A percentile compares a stretch with the other conserved stretches of the same genome.
These are phyloP conservation scores for Lamellibrachia luymesi DNA, from an alignment of 1,140 invertebrate genomes.

Conservation along the genomic window DNA sequence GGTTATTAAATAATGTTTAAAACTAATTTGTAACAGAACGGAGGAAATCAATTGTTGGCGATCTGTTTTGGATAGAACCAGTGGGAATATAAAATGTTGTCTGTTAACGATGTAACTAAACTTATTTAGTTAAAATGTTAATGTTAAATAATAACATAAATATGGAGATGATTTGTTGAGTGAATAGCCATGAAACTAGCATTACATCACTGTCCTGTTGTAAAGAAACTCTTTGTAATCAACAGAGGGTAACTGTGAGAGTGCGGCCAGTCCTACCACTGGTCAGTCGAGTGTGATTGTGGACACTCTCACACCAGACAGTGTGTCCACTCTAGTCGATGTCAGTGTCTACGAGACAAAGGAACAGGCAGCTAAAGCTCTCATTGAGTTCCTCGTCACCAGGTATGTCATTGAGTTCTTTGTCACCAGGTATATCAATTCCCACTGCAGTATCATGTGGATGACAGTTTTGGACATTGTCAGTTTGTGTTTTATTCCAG, in stretches of 20 bases:
- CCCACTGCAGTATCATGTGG: background rate
- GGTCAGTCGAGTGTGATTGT: background rate
- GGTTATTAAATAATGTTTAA: no score
- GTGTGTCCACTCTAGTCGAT: constrained; percentile 19
- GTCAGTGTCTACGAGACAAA: constrained; percentile 19
- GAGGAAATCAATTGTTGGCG: no score
- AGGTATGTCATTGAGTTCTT: constrained; percentile 10
- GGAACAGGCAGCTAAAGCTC: constrained; percentile 24
- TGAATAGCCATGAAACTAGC: no score
- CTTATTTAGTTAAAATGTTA: no score
- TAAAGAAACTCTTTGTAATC: background rate
- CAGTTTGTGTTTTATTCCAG: background rate
- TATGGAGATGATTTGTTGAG: no score
- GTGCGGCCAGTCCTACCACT: background rate
- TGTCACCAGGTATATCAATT: background rate
- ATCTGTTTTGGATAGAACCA: no score
- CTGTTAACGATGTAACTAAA: no score
- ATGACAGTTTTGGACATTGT: background rate
- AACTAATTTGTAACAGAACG: no score
- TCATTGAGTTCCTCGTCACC: constrained; percentile 28
- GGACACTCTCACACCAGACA: constrained; percentile 14
- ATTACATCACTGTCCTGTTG: no score
- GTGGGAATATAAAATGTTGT: no score
- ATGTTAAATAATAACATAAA: no score
- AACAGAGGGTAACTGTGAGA: constrained; percentile 17